Evolutionary conservation across 2,797 vertebrate species (phyloP), one percentile per base, ranked within the genome.

Genomic region (Halcyon badia): DNA sequence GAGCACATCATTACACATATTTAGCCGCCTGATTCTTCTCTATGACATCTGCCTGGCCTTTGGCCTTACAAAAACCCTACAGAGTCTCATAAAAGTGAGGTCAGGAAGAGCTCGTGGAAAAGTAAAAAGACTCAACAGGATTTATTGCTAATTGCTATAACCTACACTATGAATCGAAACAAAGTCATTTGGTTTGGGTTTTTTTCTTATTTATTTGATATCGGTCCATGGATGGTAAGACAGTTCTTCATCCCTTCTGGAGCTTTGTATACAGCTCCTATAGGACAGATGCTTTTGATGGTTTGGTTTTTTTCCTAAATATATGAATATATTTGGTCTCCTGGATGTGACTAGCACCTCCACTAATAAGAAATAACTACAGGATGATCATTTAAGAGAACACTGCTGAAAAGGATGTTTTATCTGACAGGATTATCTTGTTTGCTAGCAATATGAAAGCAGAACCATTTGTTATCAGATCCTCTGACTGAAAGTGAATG

Each of bases 251-350:
- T 41, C 35, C 24, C n/a, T 89, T 62, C 49, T 39, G 19, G 11
- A 84, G 46, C 4, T 77, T 87, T 0, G 2, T 52, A 11, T 52
- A 60, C 12, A 70, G 44, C 25, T 91, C 80, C 28, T 35, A 5
- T 5, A 58, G n/a, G 58, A 82, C 60, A 56, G 1, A 22, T 4
- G 1, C 0, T 54, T 12, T 75, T 87, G 21, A 44, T 18, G 0
- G 9, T 66, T 82, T 84, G 21, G 20, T 3, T 51, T 51, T 51
- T 51, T 51, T 51, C 85, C 8, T 31, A 75, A 75, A 68, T 51
- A 26, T 9, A 51, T 52, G 84, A 48, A 24, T 4, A 15, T 31
- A 33, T 81, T 93, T 77, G 11, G 26, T 80, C 13, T 91, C 25
- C 42, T 91, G 72, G 44, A 39, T 87, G 18, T 39, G n/a, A 52